phyloP scores from a whole-genome alignment of 2,797 vertebrate species.

The Eospalax fontanierii region DNA sequence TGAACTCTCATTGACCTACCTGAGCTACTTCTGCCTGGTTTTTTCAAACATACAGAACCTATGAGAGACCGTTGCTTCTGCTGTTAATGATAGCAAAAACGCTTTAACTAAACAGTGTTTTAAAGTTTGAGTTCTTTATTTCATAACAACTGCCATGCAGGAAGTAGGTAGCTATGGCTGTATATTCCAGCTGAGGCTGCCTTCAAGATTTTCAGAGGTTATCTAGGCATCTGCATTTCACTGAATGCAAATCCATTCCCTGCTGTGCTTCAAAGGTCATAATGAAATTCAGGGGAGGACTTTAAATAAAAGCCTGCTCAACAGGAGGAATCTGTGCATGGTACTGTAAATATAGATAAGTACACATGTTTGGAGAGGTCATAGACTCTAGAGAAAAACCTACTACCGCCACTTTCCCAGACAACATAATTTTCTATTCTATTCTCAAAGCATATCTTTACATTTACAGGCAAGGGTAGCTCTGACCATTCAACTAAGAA shows the following conservation, averaged over 20 bases:
- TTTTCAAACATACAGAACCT: background rate
- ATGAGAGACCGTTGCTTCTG: background rate
- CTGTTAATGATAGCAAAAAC: background rate
- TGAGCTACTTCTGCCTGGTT: background rate
- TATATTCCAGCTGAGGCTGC: background rate
- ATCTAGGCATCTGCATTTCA: constrained; percentile 1
- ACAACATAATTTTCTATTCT: too few species aligned
- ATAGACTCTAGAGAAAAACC: too few species aligned
- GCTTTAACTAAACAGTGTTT: background rate
- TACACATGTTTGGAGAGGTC: too few species aligned
- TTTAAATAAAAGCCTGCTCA: too few species aligned
- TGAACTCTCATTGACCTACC: background rate
- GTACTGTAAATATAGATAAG: too few species aligned
- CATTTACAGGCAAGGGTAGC: too few species aligned
- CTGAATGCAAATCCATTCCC: background rate
- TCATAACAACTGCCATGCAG: background rate
- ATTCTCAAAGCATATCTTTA: too few species aligned
- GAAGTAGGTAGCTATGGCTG: background rate
- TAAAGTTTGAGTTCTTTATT: background rate
- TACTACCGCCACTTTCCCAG: too few species aligned
- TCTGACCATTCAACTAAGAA: too few species aligned
- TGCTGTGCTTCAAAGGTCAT: background rate
- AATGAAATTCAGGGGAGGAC: too few species aligned
- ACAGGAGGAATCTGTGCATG: too few species aligned
- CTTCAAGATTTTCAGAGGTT: background rate